Base-by-base conservation (phyloP, 2,797 vertebrate species). In the Sebastes nivosus region DNA sequence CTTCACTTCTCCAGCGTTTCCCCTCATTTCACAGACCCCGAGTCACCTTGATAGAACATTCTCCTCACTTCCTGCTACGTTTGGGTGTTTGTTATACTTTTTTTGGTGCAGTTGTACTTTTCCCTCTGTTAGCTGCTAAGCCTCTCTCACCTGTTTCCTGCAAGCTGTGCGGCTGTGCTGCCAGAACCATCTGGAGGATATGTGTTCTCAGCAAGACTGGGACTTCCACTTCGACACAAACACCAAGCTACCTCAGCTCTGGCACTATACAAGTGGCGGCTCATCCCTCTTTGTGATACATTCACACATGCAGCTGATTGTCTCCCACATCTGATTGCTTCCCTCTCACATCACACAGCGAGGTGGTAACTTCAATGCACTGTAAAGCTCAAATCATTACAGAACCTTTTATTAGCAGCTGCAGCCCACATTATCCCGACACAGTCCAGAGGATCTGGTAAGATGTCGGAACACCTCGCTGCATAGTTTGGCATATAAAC, bases 141-240 rank as follows among this genome's bases (percentile, higher is more conserved):
- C 77, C n/a, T 72, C n/a, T 72, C 55, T 79, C 72, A 75, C 72
- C 81, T 71, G 66, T 46, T 54, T 58, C 58, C 32, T 58, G 57
- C 36, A 74, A 78, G 70, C 70, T 75, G 65, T 60, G 54, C 59
- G 73, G 70, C 70, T 75, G 59, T 60, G 66, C 59, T 80, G 82
- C 72, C 61, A 80, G 50, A 72, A 36, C 59, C 54, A 22, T 66
- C 67, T 34, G 14, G 38, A 27, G 46, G 61, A 66, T 54, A 18
- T 72, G 72, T 52, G 72, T 34, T 63, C 67, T 84, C 77, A 61
- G 66, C 57, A 57, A 63, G 27, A 60, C 54, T 22, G 63, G 27
- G 61, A 76, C 61, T 60, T 67, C 61, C 27, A 55, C 68, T 34
- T 72, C 54, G 20, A 2, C 38, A 30, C 27, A 22, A 30, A 58